These are phyloP conservation scores for Esperia sulphurella DNA, from an alignment of 2,888 invertebrate genomes.

Conservation along the genomic window DNA sequence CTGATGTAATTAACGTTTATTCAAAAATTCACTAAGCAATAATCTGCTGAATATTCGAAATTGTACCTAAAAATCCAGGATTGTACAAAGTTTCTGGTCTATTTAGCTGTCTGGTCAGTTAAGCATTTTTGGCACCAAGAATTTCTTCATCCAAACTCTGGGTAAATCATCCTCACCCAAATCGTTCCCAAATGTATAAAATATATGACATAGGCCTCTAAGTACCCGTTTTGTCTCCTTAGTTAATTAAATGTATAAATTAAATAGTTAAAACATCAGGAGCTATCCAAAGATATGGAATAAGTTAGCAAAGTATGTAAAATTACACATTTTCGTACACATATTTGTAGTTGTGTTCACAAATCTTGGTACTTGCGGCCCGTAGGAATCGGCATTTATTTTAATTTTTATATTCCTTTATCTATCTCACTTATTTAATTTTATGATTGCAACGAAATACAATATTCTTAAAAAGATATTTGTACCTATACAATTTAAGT, in stretches of 20 bases:
- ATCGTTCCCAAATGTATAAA: no score
- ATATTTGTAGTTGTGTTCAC: conserved; percentile 27
- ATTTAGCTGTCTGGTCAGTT: no score
- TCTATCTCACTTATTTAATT: conserved; percentile 16
- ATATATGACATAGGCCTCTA: no score
- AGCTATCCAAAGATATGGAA: conserved; percentile 32
- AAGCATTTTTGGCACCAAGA: no score
- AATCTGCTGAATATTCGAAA: no score
- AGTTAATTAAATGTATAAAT: background rate
- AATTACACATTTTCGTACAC: background rate
- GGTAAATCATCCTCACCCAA: no score
- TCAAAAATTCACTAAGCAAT: no score
- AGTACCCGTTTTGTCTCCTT: no score
- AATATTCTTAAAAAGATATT: conserved; percentile 15
- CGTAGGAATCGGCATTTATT: conserved; percentile 58
- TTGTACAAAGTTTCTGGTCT: no score
- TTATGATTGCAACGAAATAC: conserved; percentile 41
- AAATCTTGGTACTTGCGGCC: conserved; percentile 23
- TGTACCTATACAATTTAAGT: conserved; percentile 12
- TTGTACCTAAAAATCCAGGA: no score
- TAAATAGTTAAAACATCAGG: conserved; percentile 33
- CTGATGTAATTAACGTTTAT: no score
- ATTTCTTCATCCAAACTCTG: no score
- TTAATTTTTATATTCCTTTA: conserved; percentile 18
- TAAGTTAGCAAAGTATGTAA: conserved; percentile 14